phyloP scores from a whole-genome alignment of 1,140 invertebrate genomes.

The Drosophila malerkotliana region DNA sequence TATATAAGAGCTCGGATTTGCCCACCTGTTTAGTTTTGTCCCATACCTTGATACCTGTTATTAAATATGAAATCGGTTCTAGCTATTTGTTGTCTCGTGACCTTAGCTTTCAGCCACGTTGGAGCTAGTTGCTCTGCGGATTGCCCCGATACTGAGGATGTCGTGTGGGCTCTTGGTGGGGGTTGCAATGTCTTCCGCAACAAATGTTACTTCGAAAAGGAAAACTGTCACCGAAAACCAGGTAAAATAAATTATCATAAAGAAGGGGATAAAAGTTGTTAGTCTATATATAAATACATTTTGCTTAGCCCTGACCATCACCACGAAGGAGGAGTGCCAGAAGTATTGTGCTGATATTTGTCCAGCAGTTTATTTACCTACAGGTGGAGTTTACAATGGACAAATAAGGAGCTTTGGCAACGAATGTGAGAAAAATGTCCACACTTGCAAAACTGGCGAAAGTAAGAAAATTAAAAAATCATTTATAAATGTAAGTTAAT shows the following conservation, averaged over 20 bases:
- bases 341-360: conserved; percentile 25
- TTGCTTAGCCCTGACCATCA: conserved; percentile 32
- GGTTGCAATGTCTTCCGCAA: conserved; percentile 59
- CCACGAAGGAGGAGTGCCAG: conserved; percentile 57
- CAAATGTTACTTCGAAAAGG: conserved; percentile 59
- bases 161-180: conserved; percentile 57
- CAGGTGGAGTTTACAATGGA: conserved; percentile 29
- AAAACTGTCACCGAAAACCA: conserved; percentile 50
- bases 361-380: conserved; percentile 24
- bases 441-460: conserved; percentile 36
- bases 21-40: conserved; percentile 16
- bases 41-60: not conserved
- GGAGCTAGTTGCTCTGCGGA: conserved; percentile 31
- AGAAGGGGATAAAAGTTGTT: not conserved
- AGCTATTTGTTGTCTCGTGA: conserved; percentile 17
- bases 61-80: conserved; percentile 47
- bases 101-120: conserved; percentile 43
- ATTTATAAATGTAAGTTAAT: not conserved
- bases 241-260: not conserved
- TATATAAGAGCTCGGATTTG: conserved; percentile 11
- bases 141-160: conserved; percentile 64
- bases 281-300: not conserved
- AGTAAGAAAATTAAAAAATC: conserved; percentile 13
- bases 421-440: conserved; percentile 25
- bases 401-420: conserved; percentile 35